Evolutionary conservation across 1,140 invertebrate genomes (phyloP), one percentile per base, ranked within the genome.

Genomic region (Campoletis sonorensis): DNA sequence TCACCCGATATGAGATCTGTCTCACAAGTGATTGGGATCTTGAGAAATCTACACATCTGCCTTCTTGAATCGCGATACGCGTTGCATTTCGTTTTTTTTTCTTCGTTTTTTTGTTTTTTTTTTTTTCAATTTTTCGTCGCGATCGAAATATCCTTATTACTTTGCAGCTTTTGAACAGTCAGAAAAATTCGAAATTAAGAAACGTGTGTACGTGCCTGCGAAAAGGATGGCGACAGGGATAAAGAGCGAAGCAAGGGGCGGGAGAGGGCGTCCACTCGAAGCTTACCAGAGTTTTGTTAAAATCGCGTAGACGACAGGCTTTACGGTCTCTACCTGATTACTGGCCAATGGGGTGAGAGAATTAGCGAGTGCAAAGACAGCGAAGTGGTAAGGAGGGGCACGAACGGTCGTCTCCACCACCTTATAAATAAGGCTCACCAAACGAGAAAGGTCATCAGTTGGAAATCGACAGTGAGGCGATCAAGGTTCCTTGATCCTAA

Each of bases 361-460:
- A 64, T 67, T 64, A 45, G 76, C 76, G 49, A 78, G 76, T 21
- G 23, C n/a, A 10, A 23, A 37, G 21, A 49, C 58, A 18, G 0
- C 27, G 27, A 30, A 33, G 77, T 54, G 64, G 79, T 33, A 68
- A 40, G 80, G 67, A 83, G 18, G 1, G 23, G 3, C 23, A 7
- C 51, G 49, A 3, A 13, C 8, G 37, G 11, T 45, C 40, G 5
- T 45, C 40, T 5, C 40, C 40, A 45, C 40, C 40, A 45, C 3
- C 7, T 49, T 85, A 85, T 85, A 85, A 84, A 79, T 58, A 51
- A 21, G 18, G 30, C 37, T 45, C 18, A 18, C n/a, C 79, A 26
- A 49, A 16, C 73, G 73, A 77, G 70, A n/a, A 79, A 81, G 79
- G 40, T 79, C 82, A 76, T 79, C 70, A 84, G 82, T 85, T 18